A percentile compares a stretch with the other conserved stretches of the same genome.
phyloP scores from a whole-genome alignment of 2,888 invertebrate genomes.

The Sminthurides aquaticus region DNA sequence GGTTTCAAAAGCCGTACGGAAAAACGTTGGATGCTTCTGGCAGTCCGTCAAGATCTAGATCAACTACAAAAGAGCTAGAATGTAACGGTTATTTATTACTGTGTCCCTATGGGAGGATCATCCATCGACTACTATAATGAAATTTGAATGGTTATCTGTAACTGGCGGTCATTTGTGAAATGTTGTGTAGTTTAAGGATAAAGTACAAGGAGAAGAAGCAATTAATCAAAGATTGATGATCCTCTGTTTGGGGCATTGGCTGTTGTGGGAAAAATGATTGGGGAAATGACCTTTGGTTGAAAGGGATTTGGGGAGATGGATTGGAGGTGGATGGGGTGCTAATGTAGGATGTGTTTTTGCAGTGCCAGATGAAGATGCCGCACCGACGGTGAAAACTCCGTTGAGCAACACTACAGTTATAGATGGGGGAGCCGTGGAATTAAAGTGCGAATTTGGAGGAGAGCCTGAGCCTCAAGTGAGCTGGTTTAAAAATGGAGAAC shows the following conservation, averaged over 20 bases:
- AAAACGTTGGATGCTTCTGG: slow-evolving; percentile 64
- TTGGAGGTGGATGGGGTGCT: no score
- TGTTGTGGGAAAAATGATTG: no score
- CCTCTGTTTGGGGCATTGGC: no score
- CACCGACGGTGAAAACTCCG: slow-evolving; percentile 73
- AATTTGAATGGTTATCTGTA: slow-evolving; percentile 4
- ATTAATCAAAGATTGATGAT: no score
- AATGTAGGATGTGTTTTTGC: slow-evolving; percentile 43
- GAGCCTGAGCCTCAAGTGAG: slow-evolving; percentile 71
- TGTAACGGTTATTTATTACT: slow-evolving; percentile 52
- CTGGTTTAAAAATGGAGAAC: slow-evolving; percentile 46
- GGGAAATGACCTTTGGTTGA: no score
- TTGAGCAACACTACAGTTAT: slow-evolving; percentile 66
- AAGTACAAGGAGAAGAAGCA: no score
- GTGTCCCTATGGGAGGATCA: not conserved
- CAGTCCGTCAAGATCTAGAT: slow-evolving; percentile 77
- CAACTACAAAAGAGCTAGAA: slow-evolving; percentile 80
- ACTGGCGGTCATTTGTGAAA: no score
- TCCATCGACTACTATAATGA: not conserved
- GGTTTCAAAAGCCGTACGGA: slow-evolving; percentile 53
- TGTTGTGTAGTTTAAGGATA: no score
- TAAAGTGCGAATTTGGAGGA: slow-evolving; percentile 76
- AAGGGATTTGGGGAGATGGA: no score
- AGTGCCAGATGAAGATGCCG: slow-evolving; percentile 80
- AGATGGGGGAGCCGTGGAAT: slow-evolving; percentile 78